Conservation (phyloP, 2,888 invertebrate genomes). For the Hofmannophila pseudospretella region DNA sequence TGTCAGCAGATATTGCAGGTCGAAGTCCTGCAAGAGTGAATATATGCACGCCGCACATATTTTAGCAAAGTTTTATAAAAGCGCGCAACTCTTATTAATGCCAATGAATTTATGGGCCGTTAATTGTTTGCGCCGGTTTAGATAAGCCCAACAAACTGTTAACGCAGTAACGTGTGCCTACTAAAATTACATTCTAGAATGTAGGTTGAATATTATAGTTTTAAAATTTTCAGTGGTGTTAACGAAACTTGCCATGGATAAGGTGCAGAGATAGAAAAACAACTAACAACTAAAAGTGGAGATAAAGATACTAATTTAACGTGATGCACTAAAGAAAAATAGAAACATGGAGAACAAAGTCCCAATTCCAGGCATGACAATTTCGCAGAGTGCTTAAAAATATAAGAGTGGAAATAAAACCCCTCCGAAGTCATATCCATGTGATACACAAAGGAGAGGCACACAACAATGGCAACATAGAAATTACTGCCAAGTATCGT, state of each 20-base stretch:
- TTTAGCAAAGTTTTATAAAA: conserved; percentile 35
- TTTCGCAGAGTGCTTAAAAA: conserved; percentile 12
- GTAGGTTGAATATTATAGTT: too few species aligned
- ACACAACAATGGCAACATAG: conserved; percentile 43
- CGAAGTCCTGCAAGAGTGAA: conserved; percentile 19
- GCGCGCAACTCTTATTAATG: conserved; percentile 36
- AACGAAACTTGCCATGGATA: too few species aligned
- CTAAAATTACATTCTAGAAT: not conserved
- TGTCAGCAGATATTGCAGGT: conserved; percentile 23
- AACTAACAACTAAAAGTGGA: too few species aligned
- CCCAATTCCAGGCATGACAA: too few species aligned
- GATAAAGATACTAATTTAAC: too few species aligned
- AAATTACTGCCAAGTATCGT: conserved; percentile 48
- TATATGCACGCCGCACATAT: conserved; percentile 14
- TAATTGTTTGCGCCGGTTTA: conserved; percentile 62
- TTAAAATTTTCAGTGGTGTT: too few species aligned
- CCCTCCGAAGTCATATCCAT: conserved; percentile 33
- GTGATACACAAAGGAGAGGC: conserved; percentile 39
- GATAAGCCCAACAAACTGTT: conserved; percentile 57
- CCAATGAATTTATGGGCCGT: conserved; percentile 57
- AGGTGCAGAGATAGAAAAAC: too few species aligned
- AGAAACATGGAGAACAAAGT: too few species aligned
- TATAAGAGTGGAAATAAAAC: conserved; percentile 30
- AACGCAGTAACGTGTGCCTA: conserved; percentile 9
- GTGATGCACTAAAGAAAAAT: too few species aligned